Evolutionary conservation across 2,113 vertebrate species (phyloP), one percentile per base, ranked within the genome.

Genomic region (Lophochroa leadbeateri): DNA sequence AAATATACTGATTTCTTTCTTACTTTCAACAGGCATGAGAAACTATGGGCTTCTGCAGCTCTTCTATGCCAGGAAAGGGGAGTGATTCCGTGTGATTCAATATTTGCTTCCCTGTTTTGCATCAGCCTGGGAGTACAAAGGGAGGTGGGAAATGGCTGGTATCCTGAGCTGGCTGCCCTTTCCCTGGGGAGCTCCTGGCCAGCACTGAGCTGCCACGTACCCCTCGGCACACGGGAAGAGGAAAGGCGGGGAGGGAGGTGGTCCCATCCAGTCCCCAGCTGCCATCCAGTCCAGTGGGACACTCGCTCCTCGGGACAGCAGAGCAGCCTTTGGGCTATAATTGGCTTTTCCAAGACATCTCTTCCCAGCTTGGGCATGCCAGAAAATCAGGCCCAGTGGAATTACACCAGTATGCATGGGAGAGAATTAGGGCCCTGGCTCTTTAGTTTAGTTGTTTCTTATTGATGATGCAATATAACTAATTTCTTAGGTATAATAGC

Each of bases 391-490:
- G 55, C 55, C 65, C 92, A 21, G 29, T 63, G 71, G 82, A 96
- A 63, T 92, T 76, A 43, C 9, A 44, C 67, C 58, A 72, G 41
- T 27, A 9, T 43, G 49, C 0, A 0, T 77, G 84, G 77, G 18
- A 75, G 58, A 27, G 60, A 87, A 82, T 87, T 60, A 57, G n/a
- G 24, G 41, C 63, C n/a, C 75, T 89, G 83, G 39, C 83, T 92
- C 79, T 88, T 93, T 3, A 23, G 39, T 78, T 90, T 90, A 71
- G 77, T 75, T 88, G 77, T 94, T 93, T 75, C 18, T 1, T 60
- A 67, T 78, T 90, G 76, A 35, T 93, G 92, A 94, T 86, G 86
- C 88, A 93, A 92, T 86, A 55, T 83, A 75, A 93, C 68, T 88
- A 75, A 93, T 90, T 83, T 80, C 29, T 70, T 81, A 86, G 68